phyloP scores from a whole-genome alignment of 35 echinoderm and acorn worm species.

The Acanthaster planci region DNA sequence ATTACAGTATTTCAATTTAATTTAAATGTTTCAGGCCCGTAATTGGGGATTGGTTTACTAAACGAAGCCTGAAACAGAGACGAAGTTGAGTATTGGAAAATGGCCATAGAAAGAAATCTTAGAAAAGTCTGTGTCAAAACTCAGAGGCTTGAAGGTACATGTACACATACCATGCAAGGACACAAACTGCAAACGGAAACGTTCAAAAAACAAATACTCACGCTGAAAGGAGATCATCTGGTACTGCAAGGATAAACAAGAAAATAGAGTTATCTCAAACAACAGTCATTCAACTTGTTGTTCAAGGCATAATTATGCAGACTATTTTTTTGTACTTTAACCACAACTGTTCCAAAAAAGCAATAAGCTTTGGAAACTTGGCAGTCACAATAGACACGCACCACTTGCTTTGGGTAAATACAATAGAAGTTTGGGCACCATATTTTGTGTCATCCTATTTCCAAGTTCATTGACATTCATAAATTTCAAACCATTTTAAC shows the following conservation, averaged over 20 bases:
- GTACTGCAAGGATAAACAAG: neutral
- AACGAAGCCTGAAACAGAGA: too few relatives aligned
- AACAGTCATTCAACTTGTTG: neutral
- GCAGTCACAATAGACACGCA: neutral
- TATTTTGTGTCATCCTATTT: too few relatives aligned
- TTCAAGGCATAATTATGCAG: neutral
- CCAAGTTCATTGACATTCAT: too few relatives aligned
- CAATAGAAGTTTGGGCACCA: neutral
- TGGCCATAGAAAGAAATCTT: too few relatives aligned
- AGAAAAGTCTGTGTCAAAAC: too few relatives aligned
- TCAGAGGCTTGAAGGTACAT: too few relatives aligned
- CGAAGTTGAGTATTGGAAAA: too few relatives aligned
- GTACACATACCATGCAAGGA: neutral
- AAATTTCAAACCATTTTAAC: too few relatives aligned
- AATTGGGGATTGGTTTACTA: too few relatives aligned
- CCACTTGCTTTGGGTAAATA: neutral
- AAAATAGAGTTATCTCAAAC: neutral
- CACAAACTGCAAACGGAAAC: neutral
- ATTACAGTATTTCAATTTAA: too few relatives aligned
- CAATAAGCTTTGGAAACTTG: neutral
- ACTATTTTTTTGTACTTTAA: neutral
- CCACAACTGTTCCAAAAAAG: neutral
- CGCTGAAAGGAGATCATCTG: conserved; percentile 6
- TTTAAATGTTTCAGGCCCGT: too few relatives aligned
- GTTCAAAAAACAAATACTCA: neutral